Evolutionary conservation across 2,113 vertebrate species (phyloP).

Genomic region (Chamaetylas fuelleborni): DNA sequence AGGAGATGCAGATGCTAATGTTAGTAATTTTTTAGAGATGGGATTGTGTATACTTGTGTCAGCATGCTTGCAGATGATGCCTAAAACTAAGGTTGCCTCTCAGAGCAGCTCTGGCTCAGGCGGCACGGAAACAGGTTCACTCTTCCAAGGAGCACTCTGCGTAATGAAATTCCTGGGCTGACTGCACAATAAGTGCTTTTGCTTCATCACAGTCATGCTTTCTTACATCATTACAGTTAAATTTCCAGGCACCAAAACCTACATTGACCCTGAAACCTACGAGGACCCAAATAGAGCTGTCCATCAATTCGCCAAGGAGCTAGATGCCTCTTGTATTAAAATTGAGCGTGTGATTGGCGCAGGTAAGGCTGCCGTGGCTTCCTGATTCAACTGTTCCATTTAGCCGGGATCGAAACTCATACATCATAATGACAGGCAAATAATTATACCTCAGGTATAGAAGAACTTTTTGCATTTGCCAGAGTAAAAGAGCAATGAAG

Average conservation of each 20-base stretch:
- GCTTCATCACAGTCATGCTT: conserved; percentile 95
- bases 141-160: conserved; percentile 75
- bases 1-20: not conserved
- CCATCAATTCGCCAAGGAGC: conserved; percentile 99
- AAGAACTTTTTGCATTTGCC: conserved; percentile 69
- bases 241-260: conserved; percentile 99
- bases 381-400: conserved; percentile 77
- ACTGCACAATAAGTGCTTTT: conserved; percentile 81
- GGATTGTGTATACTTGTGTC: not conserved
- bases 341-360: conserved; percentile 97
- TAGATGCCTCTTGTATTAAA: conserved; percentile 99
- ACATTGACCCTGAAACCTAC: conserved; percentile 99
- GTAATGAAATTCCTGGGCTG: conserved; percentile 81
- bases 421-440: conserved; percentile 87
- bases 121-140: conserved; percentile 64
- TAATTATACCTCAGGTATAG: conserved; percentile 82
- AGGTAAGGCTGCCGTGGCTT: conserved; percentile 86
- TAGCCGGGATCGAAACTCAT: conserved; percentile 77
- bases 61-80: conserved; percentile 1
- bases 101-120: conserved; percentile 59
- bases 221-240: conserved; percentile 99
- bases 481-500: conserved; percentile 61
- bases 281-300: conserved; percentile 99
- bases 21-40: not conserved
- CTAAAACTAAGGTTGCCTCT: conserved; percentile 65